Conservation (phyloP, 2,113 vertebrate genomes). For the Uria aalge region DNA sequence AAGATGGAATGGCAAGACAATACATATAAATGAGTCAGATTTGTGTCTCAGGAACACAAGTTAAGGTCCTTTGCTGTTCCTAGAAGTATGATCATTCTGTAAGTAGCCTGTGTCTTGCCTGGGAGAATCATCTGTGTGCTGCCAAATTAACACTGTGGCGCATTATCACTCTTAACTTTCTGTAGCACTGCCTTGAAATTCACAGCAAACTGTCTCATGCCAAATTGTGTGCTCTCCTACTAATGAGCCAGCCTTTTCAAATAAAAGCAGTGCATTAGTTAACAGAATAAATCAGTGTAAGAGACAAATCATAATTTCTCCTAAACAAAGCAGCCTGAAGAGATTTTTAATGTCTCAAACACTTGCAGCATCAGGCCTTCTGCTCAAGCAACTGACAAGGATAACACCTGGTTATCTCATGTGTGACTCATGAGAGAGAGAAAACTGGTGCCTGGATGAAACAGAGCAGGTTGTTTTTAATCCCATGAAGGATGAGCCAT, state of each 20-base stretch:
- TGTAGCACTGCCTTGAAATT: not conserved
- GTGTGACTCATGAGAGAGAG: too few relatives aligned
- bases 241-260: not conserved
- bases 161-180: not conserved
- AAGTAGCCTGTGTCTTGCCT: not conserved
- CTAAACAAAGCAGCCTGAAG: too few relatives aligned
- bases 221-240: not conserved
- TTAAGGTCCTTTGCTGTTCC: not conserved
- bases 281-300: not conserved
- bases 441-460: too few relatives aligned
- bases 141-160: not conserved
- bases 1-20: not conserved
- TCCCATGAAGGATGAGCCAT: too few relatives aligned
- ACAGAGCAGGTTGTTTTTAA: too few relatives aligned
- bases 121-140: not conserved
- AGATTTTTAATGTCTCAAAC: too few relatives aligned
- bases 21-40: not conserved
- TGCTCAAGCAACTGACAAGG: too few relatives aligned
- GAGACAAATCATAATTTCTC: too few relatives aligned
- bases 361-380: too few relatives aligned
- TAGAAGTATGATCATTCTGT: not conserved
- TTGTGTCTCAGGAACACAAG: not conserved
- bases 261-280: not conserved
- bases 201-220: not conserved
- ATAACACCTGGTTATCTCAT: too few relatives aligned